These are phyloP conservation scores for Pocillopora verrucosa DNA, from an alignment of 64 coral and sea anemone species.

Conservation along the genomic window DNA sequence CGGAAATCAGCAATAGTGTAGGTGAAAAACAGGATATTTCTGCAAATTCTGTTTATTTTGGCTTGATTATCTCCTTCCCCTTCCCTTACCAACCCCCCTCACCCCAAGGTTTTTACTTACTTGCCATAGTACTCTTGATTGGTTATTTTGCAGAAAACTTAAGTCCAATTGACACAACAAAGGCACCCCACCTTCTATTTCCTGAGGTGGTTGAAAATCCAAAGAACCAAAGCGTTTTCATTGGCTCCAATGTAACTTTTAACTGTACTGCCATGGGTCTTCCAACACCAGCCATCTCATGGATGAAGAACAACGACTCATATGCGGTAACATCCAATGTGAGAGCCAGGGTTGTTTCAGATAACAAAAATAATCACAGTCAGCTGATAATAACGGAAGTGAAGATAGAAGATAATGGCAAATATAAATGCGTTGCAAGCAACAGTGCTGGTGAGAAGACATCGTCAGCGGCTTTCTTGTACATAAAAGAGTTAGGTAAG, in stretches of 20 bases:
- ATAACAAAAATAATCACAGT: neutral
- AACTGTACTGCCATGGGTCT: neutral
- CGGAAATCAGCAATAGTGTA: too few species aligned
- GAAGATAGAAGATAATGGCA: neutral
- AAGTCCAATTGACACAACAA: neutral
- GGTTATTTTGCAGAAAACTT: neutral
- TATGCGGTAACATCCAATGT: neutral
- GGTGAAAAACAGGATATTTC: too few species aligned
- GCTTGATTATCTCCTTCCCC: too few species aligned
- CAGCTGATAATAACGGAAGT: constrained; percentile 1
- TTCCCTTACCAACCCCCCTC: too few species aligned
- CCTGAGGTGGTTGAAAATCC: neutral
- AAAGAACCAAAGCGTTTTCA: neutral
- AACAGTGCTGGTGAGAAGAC: neutral
- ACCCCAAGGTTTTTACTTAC: too few species aligned
- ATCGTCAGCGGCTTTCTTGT: neutral
- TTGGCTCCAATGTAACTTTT: constrained; percentile 9
- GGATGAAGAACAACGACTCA: neutral
- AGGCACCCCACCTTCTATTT: too few species aligned
- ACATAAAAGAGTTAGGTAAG: too few species aligned
- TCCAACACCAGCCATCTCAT: neutral
- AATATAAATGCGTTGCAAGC: neutral
- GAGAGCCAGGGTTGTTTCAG: neutral
- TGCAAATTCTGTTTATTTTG: too few species aligned
- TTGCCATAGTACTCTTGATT: too few species aligned